phyloP scores from a whole-genome alignment of 1,140 invertebrate genomes.

The Rhagoletis pomonella region DNA sequence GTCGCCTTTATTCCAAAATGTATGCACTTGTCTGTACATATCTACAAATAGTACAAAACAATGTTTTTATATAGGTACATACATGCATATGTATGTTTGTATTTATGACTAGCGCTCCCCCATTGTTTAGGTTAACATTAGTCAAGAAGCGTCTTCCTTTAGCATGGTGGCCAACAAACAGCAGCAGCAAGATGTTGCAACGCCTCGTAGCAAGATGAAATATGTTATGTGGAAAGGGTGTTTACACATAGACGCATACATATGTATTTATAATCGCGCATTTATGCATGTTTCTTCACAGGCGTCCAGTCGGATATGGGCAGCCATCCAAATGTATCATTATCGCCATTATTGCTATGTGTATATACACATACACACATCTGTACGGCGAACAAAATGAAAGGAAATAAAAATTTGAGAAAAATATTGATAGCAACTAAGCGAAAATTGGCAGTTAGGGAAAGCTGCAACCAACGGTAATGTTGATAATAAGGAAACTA shows the following conservation, averaged over 20 bases:
- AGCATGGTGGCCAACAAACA: too few species aligned
- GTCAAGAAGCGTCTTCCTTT: constrained; percentile 48
- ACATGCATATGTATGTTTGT: background rate
- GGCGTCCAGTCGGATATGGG: constrained; percentile 53
- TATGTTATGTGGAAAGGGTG: background rate
- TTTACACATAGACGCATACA: background rate
- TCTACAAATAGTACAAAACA: background rate
- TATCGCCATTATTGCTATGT: constrained; percentile 52
- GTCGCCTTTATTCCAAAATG: constrained; percentile 4
- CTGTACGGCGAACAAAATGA: constrained; percentile 10
- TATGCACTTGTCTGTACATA: background rate
- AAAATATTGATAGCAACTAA: background rate
- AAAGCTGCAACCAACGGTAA: background rate
- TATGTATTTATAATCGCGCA: background rate
- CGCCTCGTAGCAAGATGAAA: background rate
- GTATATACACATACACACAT: background rate
- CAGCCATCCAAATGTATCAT: constrained; percentile 57
- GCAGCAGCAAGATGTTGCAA: constrained; percentile 8
- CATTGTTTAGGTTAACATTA: constrained; percentile 49
- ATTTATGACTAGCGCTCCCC: background rate
- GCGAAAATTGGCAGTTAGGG: background rate
- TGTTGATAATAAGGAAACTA: background rate
- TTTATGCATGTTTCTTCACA: background rate
- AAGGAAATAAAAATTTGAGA: background rate
- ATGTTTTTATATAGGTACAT: background rate